Evolutionary conservation across 2,113 vertebrate species (phyloP).

Genomic region (Gymnorhina tibicen): DNA sequence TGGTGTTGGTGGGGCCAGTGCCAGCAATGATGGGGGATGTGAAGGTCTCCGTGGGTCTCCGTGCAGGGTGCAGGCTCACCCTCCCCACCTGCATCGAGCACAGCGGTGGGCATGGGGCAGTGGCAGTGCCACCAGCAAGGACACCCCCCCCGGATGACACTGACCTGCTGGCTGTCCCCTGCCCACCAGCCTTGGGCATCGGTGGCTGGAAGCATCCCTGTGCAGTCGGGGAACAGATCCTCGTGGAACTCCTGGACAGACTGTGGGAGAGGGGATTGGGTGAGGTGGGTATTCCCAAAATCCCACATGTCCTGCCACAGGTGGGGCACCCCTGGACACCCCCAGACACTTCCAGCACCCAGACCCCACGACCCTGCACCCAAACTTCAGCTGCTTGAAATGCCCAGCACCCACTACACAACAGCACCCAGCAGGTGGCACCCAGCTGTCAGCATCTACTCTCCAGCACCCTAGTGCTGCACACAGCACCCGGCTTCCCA

Average conservation of each 20-base stretch:
- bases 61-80: constrained; percentile 83
- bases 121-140: not conserved
- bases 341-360: not conserved
- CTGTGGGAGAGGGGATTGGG: constrained; percentile 16
- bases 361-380: not conserved
- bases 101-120: rapidly evolving
- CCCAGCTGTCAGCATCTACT: not conserved
- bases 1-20: not conserved
- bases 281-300: not conserved
- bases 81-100: constrained; percentile 74
- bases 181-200: constrained; percentile 85
- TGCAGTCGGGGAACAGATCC: constrained; percentile 88
- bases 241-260: constrained; percentile 86
- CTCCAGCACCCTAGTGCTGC: not conserved
- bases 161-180: constrained; percentile 86
- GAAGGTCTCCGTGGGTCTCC: constrained; percentile 40
- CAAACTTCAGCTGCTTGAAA: not conserved
- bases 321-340: not conserved
- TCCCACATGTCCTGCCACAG: not conserved
- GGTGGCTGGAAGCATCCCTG: constrained; percentile 73
- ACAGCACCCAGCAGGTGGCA: not conserved
- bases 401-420: not conserved
- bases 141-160: rapidly evolving
- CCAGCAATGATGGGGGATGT: constrained; percentile 35
- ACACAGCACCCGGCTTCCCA: rapidly evolving